Evolutionary conservation across 2,797 vertebrate genomes (phyloP), one percentile per base, ranked within the genome.

Genomic region (Sebastes matsubarae): DNA sequence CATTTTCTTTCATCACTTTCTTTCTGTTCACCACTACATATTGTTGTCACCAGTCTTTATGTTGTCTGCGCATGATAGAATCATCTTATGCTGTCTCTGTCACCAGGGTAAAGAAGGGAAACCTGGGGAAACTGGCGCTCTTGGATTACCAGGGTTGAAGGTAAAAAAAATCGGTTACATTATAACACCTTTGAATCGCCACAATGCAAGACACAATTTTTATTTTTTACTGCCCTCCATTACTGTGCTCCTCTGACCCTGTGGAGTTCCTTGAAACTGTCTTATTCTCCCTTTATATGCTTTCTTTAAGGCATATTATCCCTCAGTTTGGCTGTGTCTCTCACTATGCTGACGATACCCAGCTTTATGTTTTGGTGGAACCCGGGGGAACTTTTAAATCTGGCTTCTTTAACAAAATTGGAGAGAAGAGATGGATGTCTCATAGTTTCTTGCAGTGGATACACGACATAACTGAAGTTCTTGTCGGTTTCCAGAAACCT

Each of bases 121-220:
- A 38, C 72, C 59, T 70, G 95, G 96, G 55, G 73, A 82, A 29
- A 30, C 70, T 3, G 96, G 96, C 5, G 73, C 67, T 75, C 64
- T 80, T 70, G 96, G 96, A 70, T 42, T 79, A 74, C 69, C 75
- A 57, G 96, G 96, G 58, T 46, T 80, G 22, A 94, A 92, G 95
- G 96, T 96, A 83, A 76, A 63, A 16, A 10, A 20, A 50, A 50
- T n/a, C 6, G 6, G 2, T 60, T 68, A 18, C 16, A 38, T 61
- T 25, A n/a, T 20, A 20, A 22, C 14, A 13, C 5, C n/a, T 29
- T 20, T 4, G 14, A 72, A 11, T 30, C 11, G 6, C 24, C 16
- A 25, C 13, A 46, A 7, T 8, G 4, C 6, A 75, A 57, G 9
- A 9, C 9, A 0, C 2, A 11, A 3, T 25, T 38, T 30, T 6